Conservation (phyloP, 2,888 invertebrate genomes). For the Cartodere bifasciata region DNA sequence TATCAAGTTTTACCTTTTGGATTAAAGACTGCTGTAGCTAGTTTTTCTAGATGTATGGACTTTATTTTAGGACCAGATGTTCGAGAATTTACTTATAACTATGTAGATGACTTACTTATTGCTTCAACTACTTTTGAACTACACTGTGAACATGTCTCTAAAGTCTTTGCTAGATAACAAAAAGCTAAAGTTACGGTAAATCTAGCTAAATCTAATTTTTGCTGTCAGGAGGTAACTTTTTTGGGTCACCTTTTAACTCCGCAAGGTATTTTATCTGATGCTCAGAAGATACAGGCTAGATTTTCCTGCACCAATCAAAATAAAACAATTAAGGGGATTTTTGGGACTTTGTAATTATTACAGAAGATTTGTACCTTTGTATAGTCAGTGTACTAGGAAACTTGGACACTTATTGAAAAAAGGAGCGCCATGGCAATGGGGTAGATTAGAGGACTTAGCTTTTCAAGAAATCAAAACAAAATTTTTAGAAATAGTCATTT, state of each 20-base stretch:
- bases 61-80: constrained; percentile 19
- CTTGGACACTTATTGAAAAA: constrained; percentile 5
- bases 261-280: too few relatives aligned
- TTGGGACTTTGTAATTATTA: constrained; percentile 4
- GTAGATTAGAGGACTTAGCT: background rate
- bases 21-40: constrained; percentile 18
- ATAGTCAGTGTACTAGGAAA: constrained; percentile 1
- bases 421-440: constrained; percentile 4
- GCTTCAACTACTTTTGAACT: constrained; percentile 16
- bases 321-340: constrained; percentile 2
- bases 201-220: too few relatives aligned
- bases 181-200: too few relatives aligned
- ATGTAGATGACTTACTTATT: constrained; percentile 24
- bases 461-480: constrained; percentile 4
- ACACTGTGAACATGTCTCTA: too few relatives aligned
- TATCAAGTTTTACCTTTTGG: constrained; percentile 23
- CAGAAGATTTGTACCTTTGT: constrained; percentile 6
- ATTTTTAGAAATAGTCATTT: constrained; percentile 3
- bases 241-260: constrained; percentile 7
- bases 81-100: constrained; percentile 17
- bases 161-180: too few relatives aligned
- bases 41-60: constrained; percentile 15
- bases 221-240: constrained; percentile 7
- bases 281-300: too few relatives aligned
- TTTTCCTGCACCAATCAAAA: constrained; percentile 4